Evolutionary conservation across 2,888 invertebrate genomes (phyloP).

Genomic region (Cephus pulcher): DNA sequence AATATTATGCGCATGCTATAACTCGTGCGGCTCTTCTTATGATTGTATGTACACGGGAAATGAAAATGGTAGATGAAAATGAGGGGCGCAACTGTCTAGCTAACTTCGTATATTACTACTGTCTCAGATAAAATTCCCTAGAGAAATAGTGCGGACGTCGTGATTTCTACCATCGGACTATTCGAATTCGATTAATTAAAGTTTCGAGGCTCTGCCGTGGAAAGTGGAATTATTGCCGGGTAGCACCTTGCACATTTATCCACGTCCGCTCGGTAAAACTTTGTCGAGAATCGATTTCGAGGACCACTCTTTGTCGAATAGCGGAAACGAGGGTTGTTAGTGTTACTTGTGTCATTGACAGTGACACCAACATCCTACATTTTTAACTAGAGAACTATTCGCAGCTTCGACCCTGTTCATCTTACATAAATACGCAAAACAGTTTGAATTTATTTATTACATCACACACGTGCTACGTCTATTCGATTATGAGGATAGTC

Average conservation of each 20-base stretch:
- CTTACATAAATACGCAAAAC: too few species aligned
- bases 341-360: too few species aligned
- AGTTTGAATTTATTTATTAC: too few species aligned
- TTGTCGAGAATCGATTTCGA: slow-evolving; percentile 22
- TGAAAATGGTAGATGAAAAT: too few species aligned
- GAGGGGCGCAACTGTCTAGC: slow-evolving; percentile 7
- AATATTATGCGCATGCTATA: slow-evolving; percentile 1
- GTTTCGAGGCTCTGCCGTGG: slow-evolving; percentile 56
- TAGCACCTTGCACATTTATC: slow-evolving; percentile 40
- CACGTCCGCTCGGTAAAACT: slow-evolving; percentile 33
- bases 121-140: slow-evolving; percentile 23
- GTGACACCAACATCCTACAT: too few species aligned
- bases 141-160: slow-evolving; percentile 6
- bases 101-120: slow-evolving; percentile 28
- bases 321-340: too few species aligned
- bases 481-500: too few species aligned
- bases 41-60: too few species aligned
- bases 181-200: slow-evolving; percentile 61
- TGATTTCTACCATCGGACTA: slow-evolving; percentile 18
- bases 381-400: too few species aligned
- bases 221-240: slow-evolving; percentile 59
- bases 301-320: too few species aligned
- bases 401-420: too few species aligned
- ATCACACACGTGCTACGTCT: too few species aligned
- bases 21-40: neutral